These are phyloP conservation scores for Cephonodes hylas DNA, from an alignment of 2,888 invertebrate genomes.

Conservation along the genomic window DNA sequence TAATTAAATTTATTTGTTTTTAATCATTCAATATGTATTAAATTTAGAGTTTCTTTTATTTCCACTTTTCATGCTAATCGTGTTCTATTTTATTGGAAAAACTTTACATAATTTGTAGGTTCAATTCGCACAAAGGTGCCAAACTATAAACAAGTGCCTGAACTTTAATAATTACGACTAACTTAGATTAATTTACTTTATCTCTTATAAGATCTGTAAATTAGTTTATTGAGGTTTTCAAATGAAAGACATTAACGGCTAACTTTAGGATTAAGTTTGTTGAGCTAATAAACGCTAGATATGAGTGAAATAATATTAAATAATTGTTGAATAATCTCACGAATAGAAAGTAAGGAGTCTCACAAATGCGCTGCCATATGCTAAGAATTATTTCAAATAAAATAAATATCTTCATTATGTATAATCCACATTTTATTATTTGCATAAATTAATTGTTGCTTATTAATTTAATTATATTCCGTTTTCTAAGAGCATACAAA, in stretches of 20 bases:
- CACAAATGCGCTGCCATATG: not conserved
- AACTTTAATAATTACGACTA: conserved; percentile 3
- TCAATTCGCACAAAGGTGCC: not conserved
- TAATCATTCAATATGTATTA: no score
- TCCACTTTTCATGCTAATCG: no score
- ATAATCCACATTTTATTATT: no score
- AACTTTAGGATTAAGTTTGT: conserved; percentile 28
- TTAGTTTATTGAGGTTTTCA: conserved; percentile 9
- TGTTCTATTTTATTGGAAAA: not conserved
- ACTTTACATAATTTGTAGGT: not conserved
- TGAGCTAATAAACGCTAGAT: conserved; percentile 11
- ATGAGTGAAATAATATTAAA: conserved; percentile 1
- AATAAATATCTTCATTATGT: no score
- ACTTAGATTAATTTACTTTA: conserved; percentile 11
- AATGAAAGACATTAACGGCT: conserved; percentile 64
- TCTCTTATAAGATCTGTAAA: conserved; percentile 17
- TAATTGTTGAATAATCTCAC: not conserved
- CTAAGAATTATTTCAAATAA: not conserved
- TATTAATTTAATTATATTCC: no score
- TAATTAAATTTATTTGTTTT: no score
- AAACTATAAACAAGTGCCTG: conserved; percentile 10
- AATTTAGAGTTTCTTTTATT: no score
- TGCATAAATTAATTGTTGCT: no score
- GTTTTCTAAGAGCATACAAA: no score
- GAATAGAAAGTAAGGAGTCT: not conserved